A percentile compares a stretch with the other conserved stretches of the same genome.
phyloP scores from a whole-genome alignment of 1,140 invertebrate species.

The Trinorchestia longiramus region DNA sequence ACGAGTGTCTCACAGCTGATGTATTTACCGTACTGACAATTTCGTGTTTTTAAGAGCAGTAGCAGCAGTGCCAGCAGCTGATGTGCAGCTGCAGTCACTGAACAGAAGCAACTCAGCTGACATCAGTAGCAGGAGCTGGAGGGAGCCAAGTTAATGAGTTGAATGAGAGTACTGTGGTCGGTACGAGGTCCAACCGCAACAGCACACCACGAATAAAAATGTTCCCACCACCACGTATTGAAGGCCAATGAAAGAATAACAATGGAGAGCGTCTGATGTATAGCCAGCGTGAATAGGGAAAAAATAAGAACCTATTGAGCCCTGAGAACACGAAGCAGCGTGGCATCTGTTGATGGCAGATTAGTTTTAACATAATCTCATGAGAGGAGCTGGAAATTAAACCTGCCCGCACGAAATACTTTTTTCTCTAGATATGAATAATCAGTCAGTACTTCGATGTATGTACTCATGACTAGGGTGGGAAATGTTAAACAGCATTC shows the following conservation, averaged over 20 bases:
- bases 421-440: neutral
- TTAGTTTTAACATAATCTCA: conserved; percentile 24
- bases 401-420: neutral
- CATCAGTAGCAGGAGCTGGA: neutral
- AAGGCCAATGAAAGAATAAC: conserved; percentile 31
- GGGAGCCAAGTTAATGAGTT: neutral
- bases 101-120: neutral
- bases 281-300: neutral
- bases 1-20: neutral
- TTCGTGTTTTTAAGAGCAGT: neutral
- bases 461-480: neutral
- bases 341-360: neutral
- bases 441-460: neutral
- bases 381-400: neutral
- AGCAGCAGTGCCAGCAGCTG: neutral
- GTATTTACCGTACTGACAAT: neutral
- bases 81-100: too few relatives aligned
- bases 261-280: neutral
- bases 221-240: conserved; percentile 27
- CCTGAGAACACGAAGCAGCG: neutral
- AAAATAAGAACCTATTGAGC: neutral
- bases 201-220: neutral
- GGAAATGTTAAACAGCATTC: neutral
- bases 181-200: conserved; percentile 2
- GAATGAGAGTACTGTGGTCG: neutral